These are phyloP conservation scores for Apteryx mantelli DNA, from an alignment of 2,113 vertebrate genomes.

Conservation along the genomic window DNA sequence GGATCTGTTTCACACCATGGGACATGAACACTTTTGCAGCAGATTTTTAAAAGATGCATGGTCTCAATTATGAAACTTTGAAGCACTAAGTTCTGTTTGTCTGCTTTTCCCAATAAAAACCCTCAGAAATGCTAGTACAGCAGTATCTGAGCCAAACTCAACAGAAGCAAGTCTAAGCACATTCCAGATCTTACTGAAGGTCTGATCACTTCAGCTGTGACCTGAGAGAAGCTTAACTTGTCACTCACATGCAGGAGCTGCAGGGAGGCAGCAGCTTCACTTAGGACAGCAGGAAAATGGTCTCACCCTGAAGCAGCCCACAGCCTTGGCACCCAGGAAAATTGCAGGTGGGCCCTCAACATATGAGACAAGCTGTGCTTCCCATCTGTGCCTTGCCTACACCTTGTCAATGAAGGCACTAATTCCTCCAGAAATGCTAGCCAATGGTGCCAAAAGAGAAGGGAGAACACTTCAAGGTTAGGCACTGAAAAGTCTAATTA, in stretches of 20 bases:
- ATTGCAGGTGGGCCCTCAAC: background rate
- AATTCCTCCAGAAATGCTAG: background rate
- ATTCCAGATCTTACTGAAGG: conserved; percentile 9
- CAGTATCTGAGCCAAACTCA: conserved; percentile 10
- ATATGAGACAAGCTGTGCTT: background rate
- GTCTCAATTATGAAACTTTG: background rate
- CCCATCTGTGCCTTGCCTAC: background rate
- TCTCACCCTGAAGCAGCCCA: background rate
- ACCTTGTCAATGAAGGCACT: background rate
- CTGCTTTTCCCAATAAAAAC: background rate
- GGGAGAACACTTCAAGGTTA: background rate
- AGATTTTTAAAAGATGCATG: background rate
- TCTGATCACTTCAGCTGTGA: background rate
- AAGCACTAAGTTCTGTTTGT: background rate
- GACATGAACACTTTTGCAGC: background rate
- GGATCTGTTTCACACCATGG: background rate
- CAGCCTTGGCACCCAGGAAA: background rate
- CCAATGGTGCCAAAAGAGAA: background rate
- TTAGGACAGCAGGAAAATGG: background rate
- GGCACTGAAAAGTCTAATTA: background rate
- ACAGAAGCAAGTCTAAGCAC: conserved; percentile 8
- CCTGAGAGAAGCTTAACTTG: background rate
- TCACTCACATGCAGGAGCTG: background rate
- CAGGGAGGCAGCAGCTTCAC: background rate
- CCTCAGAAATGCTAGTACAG: conserved; percentile 1